Evolutionary conservation across 53 echinoderm and acorn worm species (phyloP), one percentile per base, ranked within the genome.

Genomic region (Temnopleurus reevesii): DNA sequence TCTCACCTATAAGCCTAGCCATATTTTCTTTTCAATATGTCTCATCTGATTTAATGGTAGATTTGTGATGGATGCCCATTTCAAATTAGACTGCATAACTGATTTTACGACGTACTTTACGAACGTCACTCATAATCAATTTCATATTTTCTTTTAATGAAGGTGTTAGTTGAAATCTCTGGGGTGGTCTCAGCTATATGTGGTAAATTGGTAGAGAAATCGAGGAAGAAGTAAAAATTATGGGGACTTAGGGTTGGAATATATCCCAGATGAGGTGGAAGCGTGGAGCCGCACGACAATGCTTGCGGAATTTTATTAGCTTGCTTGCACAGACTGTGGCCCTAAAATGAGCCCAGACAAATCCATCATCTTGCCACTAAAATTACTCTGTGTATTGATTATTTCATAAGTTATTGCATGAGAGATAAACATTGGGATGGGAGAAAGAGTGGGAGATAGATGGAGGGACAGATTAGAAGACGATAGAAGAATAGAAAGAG

Each of bases 361-460:
- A 44, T 85, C 60, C 86, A 85, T 85, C 61, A 85, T 60, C 54
- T 49, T 85, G 61, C 61, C 86, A 59, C 86, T 41, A 55, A 60
- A 60, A 45, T 59, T 83, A 26, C 61, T 1, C 45, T 24, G 60
- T 61, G 12, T 85, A 85, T 85, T 27, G 63, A 60, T 85, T 85
- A 85, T 85, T 36, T 35, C 21, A 35, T 9, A 35, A 55, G 54
- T 83, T 83, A 36, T 53, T 18, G 38, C 83, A 19, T 83, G 49
- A 30, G 33, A 49, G 18, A 56, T 23, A 53, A 83, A 55, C 55
- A 55, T 38, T 71, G 71, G 41, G 30, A 49, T 47, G 47, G 46
- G 47, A 77, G 77, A 76, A 77, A 34, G 45, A 77, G 45, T 33
- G 77, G 12, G 59, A 24, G 10, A n/a, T 8, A 59, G 12, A 47